A percentile compares a stretch with the other conserved stretches of the same genome.
phyloP scores from a whole-genome alignment of 2,888 invertebrate genomes.

The Pinctada fucata region DNA sequence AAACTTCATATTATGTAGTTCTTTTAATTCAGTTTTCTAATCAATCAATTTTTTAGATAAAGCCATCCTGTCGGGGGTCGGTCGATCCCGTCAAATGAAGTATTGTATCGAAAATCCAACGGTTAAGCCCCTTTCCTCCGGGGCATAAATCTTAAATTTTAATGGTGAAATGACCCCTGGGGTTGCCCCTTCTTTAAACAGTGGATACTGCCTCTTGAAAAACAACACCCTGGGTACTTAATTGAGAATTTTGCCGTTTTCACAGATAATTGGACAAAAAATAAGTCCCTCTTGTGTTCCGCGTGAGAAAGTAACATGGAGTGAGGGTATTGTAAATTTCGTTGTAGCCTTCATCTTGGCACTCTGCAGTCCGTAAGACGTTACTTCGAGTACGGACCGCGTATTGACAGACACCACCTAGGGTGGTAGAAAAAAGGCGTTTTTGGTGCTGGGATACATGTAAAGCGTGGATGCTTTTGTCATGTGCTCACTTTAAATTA shows the following conservation, averaged over 20 bases:
- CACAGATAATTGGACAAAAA: background rate
- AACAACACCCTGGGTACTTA: slow-evolving; percentile 1
- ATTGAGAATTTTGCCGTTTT: background rate
- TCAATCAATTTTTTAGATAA: slow-evolving; percentile 20
- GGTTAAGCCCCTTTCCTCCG: slow-evolving; percentile 16
- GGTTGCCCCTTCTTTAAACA: slow-evolving; percentile 8
- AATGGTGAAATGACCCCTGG: slow-evolving; percentile 17
- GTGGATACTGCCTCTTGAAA: background rate
- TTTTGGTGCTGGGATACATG: no score
- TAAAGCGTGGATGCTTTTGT: no score
- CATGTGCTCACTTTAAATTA: no score
- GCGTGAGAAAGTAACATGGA: background rate
- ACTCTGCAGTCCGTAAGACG: no score
- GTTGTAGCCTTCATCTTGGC: no score
- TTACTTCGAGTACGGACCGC: no score
- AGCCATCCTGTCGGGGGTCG: slow-evolving; percentile 19
- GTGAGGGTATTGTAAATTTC: no score
- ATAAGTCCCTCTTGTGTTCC: background rate
- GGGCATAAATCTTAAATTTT: slow-evolving; percentile 13
- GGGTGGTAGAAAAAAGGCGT: no score
- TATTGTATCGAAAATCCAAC: slow-evolving; percentile 9
- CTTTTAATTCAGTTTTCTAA: slow-evolving; percentile 19
- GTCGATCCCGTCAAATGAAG: slow-evolving; percentile 18
- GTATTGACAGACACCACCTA: no score
- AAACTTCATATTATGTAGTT: slow-evolving; percentile 22